A percentile compares a stretch with the other conserved stretches of the same genome.
Evolutionary conservation across 2,797 vertebrate genomes (phyloP).

Genomic region (Alcedo atthis): DNA sequence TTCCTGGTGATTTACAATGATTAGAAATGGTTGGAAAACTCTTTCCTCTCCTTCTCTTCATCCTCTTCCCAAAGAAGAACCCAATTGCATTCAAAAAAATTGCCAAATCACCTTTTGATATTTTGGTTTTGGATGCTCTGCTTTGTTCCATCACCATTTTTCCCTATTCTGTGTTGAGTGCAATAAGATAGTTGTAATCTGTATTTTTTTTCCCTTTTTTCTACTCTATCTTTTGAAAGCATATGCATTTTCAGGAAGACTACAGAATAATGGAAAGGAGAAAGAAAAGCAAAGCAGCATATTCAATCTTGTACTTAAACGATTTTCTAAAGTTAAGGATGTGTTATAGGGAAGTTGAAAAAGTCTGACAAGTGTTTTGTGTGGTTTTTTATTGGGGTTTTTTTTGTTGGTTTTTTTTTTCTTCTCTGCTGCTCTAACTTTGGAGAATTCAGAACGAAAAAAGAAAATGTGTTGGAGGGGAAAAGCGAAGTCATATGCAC

Average conservation of each 20-base stretch:
- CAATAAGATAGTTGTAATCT: not conserved
- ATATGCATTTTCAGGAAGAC: not conserved
- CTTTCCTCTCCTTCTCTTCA: not conserved
- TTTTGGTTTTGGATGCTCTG: not conserved
- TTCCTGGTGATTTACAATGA: not conserved
- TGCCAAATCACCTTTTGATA: not conserved
- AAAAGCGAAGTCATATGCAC: constrained; percentile 48
- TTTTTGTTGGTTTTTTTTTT: not conserved
- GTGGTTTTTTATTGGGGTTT: no score
- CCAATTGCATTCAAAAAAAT: not conserved
- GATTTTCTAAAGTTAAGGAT: constrained; percentile 38
- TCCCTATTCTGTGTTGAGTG: not conserved
- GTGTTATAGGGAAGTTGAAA: constrained; percentile 36
- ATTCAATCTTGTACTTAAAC: not conserved
- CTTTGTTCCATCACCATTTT: not conserved
- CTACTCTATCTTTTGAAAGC: not conserved
- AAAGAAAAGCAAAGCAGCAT: constrained; percentile 10
- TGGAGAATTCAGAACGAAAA: constrained; percentile 44
- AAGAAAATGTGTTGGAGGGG: constrained; percentile 67
- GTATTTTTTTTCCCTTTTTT: not conserved
- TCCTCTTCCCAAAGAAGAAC: not conserved
- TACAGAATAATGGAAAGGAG: not conserved
- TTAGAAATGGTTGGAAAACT: not conserved
- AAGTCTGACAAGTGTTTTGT: not conserved
- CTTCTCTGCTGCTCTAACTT: not conserved